These are phyloP conservation scores for Rhagologus leucostigma DNA, from an alignment of 2,113 vertebrate genomes.

Conservation along the genomic window DNA sequence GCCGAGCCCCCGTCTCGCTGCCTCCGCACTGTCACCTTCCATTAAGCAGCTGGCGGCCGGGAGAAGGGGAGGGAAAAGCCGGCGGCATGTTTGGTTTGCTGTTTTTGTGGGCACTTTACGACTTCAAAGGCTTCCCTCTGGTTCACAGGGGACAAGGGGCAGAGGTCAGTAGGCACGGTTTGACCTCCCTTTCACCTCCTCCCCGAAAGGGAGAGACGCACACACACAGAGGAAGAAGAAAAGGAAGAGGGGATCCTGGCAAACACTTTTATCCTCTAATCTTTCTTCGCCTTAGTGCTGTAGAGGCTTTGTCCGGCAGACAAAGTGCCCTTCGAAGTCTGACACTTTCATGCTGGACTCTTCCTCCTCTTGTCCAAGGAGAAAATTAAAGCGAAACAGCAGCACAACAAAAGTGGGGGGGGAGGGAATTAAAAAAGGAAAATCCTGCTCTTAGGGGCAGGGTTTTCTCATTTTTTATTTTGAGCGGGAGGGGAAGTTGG, in stretches of 20 bases:
- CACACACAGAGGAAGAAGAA: constrained; percentile 17
- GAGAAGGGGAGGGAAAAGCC: constrained; percentile 33
- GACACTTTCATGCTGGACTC: not conserved
- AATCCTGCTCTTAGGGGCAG: not conserved
- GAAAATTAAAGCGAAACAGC: not conserved
- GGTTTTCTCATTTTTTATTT: not conserved
- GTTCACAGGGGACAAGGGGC: constrained; percentile 63
- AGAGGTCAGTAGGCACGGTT: constrained; percentile 42
- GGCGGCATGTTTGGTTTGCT: constrained; percentile 24
- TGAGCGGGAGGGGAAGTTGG: not conserved
- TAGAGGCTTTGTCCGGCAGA: constrained; percentile 12
- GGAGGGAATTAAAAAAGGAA: not conserved
- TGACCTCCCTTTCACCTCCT: constrained; percentile 63
- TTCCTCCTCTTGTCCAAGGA: not conserved
- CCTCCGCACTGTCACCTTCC: constrained; percentile 1
- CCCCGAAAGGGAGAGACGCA: not conserved
- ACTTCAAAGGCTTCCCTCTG: constrained; percentile 61
- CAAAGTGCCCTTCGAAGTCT: constrained; percentile 2
- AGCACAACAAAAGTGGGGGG: not conserved
- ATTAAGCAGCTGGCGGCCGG: not conserved
- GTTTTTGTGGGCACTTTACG: constrained; percentile 33
- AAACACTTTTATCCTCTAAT: constrained; percentile 38
- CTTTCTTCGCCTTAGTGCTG: constrained; percentile 21
- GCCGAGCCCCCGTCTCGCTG: not conserved
- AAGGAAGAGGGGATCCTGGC: not conserved